Base-by-base conservation (phyloP, 2,797 vertebrate genomes). In the Ara ararauna region DNA sequence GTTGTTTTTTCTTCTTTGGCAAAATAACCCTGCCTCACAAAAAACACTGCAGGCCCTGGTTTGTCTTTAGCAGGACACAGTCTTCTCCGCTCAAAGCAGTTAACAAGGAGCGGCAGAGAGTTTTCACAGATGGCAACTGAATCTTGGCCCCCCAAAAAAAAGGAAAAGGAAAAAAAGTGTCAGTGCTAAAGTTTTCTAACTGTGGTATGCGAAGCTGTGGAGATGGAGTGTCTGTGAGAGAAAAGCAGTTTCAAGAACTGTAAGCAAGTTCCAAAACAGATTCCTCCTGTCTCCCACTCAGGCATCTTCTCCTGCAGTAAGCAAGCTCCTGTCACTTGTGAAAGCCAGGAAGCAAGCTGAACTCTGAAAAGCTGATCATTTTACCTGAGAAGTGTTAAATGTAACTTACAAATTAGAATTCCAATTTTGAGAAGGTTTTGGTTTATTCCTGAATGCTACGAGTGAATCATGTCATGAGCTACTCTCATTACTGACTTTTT, bases 401-500 rank as follows among this genome's bases (percentile, higher is more conserved):
- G 7, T 53, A 75, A 86, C 15, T 85, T 76, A 56, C 2, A 85
- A 73, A 78, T 22, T 0, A 24, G 70, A 54, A 84, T 75, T 78
- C 50, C 23, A 29, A 2, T 83, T 94, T 89, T 4, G 11, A 65
- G 68, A 56, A 66, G 11, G 18, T 53, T 94, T 93, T 70, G 12
- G 1, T 62, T 94, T 86, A 72, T 72, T 71, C 34, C 30, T 47
- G 36, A 71, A 48, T 56, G 61, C 44, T 56, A 36, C 60, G 71
- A 93, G 62, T 22, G 58, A 82, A 79, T 47, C 67, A n/a, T 7
- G 15, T 83, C 44, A 72, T 27, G 50, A 93, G 42, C 72, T 54
- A 32, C 77, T 92, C 81, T 27, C 68, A 70, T 93, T 88, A 89
- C 91, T 54, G 78, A 47, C 58, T 87, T 93, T 96, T 96, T 97